Evolutionary conservation across 23 tunicate species (phyloP), one percentile per base, ranked within the genome.

Genomic region (Oikopleura dioica): DNA sequence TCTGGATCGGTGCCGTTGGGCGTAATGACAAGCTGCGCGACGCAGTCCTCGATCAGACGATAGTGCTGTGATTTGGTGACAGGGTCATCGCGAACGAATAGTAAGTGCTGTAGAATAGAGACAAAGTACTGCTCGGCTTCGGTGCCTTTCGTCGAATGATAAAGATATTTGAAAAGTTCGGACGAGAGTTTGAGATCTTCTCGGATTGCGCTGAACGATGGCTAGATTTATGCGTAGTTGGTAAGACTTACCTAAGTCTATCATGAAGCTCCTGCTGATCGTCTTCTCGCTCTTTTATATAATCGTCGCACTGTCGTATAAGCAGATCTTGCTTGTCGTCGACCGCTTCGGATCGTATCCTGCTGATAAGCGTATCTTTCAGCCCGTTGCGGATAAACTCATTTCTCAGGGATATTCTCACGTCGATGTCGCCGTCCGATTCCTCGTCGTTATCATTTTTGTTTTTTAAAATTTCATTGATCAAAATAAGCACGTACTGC

Each of bases 41-140:
- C 88, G 78, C 94, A 86, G 68, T 92, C 98, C 37, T 92, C 98
- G n/a, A 92, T 85, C 35, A 84, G 81, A 23, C 83, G 69, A 76
- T 84, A 84, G 59, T 81, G 72, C 26, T 63, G 72, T 2, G 16
- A 12, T 63, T 63, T 63, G 30, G 72, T 63, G 4, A 63, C 33
- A 23, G 72, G 72, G 26, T 63, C 72, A 28, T 63, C 72, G 4
- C 72, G 29, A 12, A 63, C 26, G 26, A 63, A 63, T 63, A 63
- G 72, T 28, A 63, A 63, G 33, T 63, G 72, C 26, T 63, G 72
- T 12, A 63, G 72, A 16, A 63, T 63, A 2, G 72, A 63, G 16
- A 63, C 16, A 63, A 63, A 28, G 33, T 63, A 31, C 4, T 63
- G 30, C 4, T 31, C 72, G 30, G 72, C 72, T 5, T 12, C 4